Evolutionary conservation across 1,140 invertebrate species (phyloP).

Genomic region (Eurosta solidaginis): DNA sequence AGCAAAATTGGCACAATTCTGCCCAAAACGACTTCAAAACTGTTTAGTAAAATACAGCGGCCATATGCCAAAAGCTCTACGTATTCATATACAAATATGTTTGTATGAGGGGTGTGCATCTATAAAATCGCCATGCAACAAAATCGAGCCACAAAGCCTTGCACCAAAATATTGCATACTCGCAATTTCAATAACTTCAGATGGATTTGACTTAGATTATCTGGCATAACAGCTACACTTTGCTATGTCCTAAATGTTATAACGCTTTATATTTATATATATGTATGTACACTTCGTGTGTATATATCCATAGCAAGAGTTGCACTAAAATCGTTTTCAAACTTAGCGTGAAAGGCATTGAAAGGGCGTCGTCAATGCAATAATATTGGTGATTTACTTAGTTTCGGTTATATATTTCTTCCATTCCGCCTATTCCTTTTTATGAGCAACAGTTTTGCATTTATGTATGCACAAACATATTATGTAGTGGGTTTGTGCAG

Average conservation of each 20-base stretch:
- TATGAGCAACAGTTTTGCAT: slow-evolving; percentile 6
- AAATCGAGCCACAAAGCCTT: not conserved
- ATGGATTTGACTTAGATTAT: not conserved
- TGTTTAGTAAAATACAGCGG: not conserved
- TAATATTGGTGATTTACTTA: too few relatives aligned
- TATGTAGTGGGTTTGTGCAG: too few relatives aligned
- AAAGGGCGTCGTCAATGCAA: not conserved
- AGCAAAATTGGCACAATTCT: not conserved
- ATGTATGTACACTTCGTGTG: too few relatives aligned
- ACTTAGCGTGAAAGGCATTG: slow-evolving; percentile 9
- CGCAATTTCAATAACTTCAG: slow-evolving; percentile 8
- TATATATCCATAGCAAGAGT: too few relatives aligned
- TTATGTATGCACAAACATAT: not conserved
- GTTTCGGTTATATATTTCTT: not conserved
- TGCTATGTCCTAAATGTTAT: too few relatives aligned
- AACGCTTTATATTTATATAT: too few relatives aligned
- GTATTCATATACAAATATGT: not conserved
- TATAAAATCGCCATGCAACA: too few relatives aligned
- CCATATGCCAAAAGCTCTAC: not conserved
- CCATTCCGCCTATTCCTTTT: not conserved
- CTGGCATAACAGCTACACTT: not conserved
- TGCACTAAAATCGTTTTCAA: not conserved
- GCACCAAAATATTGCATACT: slow-evolving; percentile 1
- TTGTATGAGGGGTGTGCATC: not conserved
- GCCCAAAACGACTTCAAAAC: not conserved